Base-by-base conservation (phyloP, 2,888 invertebrate genomes). In the Eupithecia vulgata region DNA sequence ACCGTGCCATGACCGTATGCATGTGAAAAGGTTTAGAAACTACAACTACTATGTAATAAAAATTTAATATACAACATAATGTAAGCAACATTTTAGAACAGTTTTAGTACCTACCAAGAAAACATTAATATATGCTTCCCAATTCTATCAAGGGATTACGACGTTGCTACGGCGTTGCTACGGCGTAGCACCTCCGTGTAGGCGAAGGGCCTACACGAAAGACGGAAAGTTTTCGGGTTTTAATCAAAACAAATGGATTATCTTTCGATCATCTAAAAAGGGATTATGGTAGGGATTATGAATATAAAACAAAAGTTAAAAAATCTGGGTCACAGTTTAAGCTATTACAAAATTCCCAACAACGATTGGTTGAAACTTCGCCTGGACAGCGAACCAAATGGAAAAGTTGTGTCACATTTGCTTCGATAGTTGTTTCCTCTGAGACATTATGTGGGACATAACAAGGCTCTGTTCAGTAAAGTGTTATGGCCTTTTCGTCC, bases 361-460 rank as follows among this genome's bases (percentile, higher is more conserved):
- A 40, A 25, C 21, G 40, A 65, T 65, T 64, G n/a, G 62, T 21
- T 40, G 37, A 7, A 65, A 65, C 25, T 64, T 40, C 5, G n/a
- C 5, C 37, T 57, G 57, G 48, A 48, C 70, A 73, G 45, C 72
- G 30, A 52, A 68, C 52, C 59, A 68, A 79, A 79, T 79, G 78
- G 75, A 70, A 79, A 78, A 79, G 48, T 72, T 69, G 73, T 78
- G 78, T 76, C 64, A 40, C 35, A 70, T 73, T 72, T 21, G 61
- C 71, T 61, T 72, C 59, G 70, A 67, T 72, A 73, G 64, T 74
- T 68, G 21, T 70, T 67, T 71, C 42, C 30, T 5, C 52, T 68
- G 48, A 57, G 48, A 70, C 59, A 71, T 45, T 37, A 65, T 68
- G 72, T 64, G 40, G 37, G 35, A 64, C 61, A 34, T 61, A 61